Evolutionary conservation across 2,888 invertebrate genomes (phyloP).

Genomic region (Acanthosepion pharaonis): DNA sequence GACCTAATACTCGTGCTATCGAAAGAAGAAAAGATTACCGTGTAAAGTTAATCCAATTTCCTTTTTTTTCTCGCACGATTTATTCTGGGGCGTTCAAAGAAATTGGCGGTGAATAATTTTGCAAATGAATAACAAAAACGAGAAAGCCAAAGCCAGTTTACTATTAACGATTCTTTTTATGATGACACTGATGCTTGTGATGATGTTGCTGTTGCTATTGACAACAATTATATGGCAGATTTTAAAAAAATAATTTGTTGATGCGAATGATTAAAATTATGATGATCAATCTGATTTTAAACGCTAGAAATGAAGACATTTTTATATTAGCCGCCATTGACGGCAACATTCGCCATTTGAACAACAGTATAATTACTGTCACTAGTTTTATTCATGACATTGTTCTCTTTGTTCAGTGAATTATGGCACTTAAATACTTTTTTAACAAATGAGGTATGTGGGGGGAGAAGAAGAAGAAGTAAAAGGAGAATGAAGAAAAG

Average conservation of each 20-base stretch:
- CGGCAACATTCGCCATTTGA: not conserved
- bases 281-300: too few relatives aligned
- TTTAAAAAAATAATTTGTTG: not conserved
- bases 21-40: too few relatives aligned
- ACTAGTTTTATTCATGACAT: not conserved
- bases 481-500: not conserved
- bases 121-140: not conserved
- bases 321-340: not conserved
- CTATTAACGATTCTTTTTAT: not conserved
- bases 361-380: not conserved
- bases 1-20: too few relatives aligned
- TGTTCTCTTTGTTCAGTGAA: not conserved
- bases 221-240: not conserved
- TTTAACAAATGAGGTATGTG: not conserved
- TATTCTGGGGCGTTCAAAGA: too few relatives aligned
- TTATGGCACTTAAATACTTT: not conserved
- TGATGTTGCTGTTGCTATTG: not conserved
- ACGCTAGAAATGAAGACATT: too few relatives aligned
- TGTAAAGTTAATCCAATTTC: too few relatives aligned
- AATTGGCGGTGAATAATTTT: too few relatives aligned
- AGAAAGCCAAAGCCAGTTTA: not conserved
- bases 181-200: not conserved
- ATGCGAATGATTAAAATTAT: not conserved
- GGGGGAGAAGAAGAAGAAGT: not conserved
- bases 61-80: too few relatives aligned